phyloP scores from a whole-genome alignment of 1,140 invertebrate genomes.

The Plectrocnemia conspersa region DNA sequence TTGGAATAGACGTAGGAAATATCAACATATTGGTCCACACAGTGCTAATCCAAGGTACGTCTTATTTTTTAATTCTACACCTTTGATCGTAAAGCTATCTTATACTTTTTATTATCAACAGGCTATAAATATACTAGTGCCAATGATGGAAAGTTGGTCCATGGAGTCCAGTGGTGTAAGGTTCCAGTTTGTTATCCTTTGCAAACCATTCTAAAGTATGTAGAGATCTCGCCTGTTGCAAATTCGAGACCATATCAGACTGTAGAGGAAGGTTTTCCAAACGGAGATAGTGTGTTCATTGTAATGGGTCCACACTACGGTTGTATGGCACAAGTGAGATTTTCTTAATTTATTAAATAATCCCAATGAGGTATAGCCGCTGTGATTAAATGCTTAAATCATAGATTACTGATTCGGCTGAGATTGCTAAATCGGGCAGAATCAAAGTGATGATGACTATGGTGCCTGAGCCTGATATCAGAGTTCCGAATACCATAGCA shows the following conservation, averaged over 20 bases:
- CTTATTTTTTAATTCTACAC: constrained; percentile 32
- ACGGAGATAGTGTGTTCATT: constrained; percentile 67
- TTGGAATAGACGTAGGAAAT: constrained; percentile 72
- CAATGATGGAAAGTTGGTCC: constrained; percentile 53
- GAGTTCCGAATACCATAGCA: constrained; percentile 17
- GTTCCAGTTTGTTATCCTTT: constrained; percentile 58
- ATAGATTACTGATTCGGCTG: constrained; percentile 46
- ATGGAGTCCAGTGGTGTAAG: constrained; percentile 66
- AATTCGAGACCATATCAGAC: constrained; percentile 45
- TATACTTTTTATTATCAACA: constrained; percentile 25
- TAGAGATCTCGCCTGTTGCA: constrained; percentile 31
- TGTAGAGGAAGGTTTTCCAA: constrained; percentile 68
- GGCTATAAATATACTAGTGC: constrained; percentile 46
- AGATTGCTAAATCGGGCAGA: constrained; percentile 47
- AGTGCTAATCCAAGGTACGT: constrained; percentile 57
- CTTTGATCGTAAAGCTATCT: too few relatives aligned
- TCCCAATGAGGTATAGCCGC: constrained; percentile 20
- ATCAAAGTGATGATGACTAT: constrained; percentile 54
- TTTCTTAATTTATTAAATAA: constrained; percentile 20
- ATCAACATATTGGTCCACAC: constrained; percentile 69
- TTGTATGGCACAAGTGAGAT: constrained; percentile 63
- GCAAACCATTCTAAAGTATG: constrained; percentile 58
- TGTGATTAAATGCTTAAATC: background rate
- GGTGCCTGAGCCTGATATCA: constrained; percentile 45
- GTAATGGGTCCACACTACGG: constrained; percentile 77